A percentile compares a stretch with the other conserved stretches of the same genome.
Conservation (phyloP, 1,140 invertebrate genomes). For the Caenorhabditis tropicalis region DNA sequence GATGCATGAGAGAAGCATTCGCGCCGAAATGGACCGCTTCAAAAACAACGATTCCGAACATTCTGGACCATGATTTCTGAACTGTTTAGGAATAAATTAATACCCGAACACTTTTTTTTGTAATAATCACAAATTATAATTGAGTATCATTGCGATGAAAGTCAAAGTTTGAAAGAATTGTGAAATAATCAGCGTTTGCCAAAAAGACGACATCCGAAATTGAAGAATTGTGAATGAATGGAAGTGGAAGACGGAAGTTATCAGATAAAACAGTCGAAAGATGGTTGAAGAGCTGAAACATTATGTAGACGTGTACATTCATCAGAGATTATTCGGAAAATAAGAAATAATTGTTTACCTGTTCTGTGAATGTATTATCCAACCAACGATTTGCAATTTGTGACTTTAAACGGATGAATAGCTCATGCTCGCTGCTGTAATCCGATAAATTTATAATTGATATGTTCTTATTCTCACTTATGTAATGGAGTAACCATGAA, state of each 20-base stretch:
- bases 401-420: slow-evolving; percentile 11
- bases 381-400: slow-evolving; percentile 8
- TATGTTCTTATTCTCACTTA: not conserved
- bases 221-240: slow-evolving; percentile 17
- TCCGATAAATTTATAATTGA: not conserved
- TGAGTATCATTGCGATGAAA: slow-evolving; percentile 9
- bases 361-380: slow-evolving; percentile 33
- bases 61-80: not conserved
- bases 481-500: slow-evolving; percentile 27
- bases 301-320: too few species aligned
- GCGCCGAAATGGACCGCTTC: not conserved
- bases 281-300: slow-evolving; percentile 31
- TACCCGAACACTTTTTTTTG: not conserved
- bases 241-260: slow-evolving; percentile 24
- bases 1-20: not conserved
- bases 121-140: not conserved
- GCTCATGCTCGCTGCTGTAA: slow-evolving; percentile 26
- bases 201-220: slow-evolving; percentile 13
- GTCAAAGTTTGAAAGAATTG: slow-evolving; percentile 4
- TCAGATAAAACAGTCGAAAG: not conserved
- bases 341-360: slow-evolving; percentile 19
- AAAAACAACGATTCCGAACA: not conserved
- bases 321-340: too few species aligned
- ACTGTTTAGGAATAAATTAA: not conserved
- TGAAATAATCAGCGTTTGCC: slow-evolving; percentile 4